phyloP scores from a whole-genome alignment of 1,140 invertebrate genomes.

The Grapholita molesta region DNA sequence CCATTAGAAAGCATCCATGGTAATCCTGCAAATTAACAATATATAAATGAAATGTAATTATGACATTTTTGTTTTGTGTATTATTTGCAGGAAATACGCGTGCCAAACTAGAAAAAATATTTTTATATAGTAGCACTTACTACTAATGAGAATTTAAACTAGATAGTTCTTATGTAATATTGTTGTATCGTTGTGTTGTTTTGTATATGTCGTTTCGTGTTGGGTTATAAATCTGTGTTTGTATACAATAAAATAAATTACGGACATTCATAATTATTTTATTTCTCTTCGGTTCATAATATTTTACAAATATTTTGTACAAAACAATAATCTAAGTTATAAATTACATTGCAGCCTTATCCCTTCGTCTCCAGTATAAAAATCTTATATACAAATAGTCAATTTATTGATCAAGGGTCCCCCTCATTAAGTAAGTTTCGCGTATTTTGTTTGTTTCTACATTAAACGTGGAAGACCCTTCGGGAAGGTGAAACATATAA shows the following conservation, averaged over 20 bases:
- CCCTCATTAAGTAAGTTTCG: too few species aligned
- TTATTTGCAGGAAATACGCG: not conserved
- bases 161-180: too few species aligned
- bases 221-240: not conserved
- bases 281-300: not conserved
- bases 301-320: slow-evolving; percentile 9
- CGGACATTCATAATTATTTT: not conserved
- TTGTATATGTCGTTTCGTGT: too few species aligned
- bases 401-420: too few species aligned
- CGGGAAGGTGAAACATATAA: too few species aligned
- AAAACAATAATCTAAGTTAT: not conserved
- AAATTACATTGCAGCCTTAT: slow-evolving; percentile 16
- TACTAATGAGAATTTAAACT: too few species aligned
- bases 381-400: not conserved
- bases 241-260: not conserved
- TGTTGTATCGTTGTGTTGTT: too few species aligned
- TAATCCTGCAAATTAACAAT: too few species aligned
- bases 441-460: too few species aligned
- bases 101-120: not conserved
- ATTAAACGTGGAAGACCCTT: too few species aligned
- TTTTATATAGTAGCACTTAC: too few species aligned
- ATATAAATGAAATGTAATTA: not conserved
- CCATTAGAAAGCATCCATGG: too few species aligned
- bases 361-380: slow-evolving; percentile 10
- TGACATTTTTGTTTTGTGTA: not conserved